A percentile compares a stretch with the other conserved stretches of the same genome.
Evolutionary conservation across 2,797 vertebrate genomes (phyloP).

Genomic region (Anniella stebbinsi): DNA sequence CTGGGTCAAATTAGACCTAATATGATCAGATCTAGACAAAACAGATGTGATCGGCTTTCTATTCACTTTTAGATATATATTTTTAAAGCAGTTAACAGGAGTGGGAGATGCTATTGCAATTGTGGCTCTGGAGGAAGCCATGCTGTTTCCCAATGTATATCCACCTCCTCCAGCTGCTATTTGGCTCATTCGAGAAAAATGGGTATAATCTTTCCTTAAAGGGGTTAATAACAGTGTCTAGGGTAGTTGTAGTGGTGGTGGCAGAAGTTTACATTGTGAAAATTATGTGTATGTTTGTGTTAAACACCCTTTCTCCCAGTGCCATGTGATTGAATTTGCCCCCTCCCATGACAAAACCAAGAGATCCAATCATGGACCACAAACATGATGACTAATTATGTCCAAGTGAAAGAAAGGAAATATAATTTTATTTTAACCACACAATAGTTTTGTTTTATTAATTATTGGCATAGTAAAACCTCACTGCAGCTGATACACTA

Average conservation of each 20-base stretch:
- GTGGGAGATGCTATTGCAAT: not conserved
- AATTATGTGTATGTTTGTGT: no score
- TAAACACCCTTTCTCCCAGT: not conserved
- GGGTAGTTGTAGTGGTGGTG: not conserved
- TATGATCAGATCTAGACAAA: not conserved
- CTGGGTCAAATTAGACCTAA: not conserved
- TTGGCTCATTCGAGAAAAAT: no score
- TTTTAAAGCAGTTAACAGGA: not conserved
- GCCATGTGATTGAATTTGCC: not conserved
- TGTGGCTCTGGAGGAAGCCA: not conserved
- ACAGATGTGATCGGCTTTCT: no score
- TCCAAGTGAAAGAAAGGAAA: no score
- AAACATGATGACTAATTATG: no score
- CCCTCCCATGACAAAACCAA: not conserved
- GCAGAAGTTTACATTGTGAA: not conserved
- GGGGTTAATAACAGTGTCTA: not conserved
- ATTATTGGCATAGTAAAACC: no score
- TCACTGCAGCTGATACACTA: no score
- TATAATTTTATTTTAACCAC: no score
- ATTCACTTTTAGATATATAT: not conserved
- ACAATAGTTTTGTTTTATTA: no score
- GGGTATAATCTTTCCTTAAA: not conserved
- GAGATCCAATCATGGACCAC: not conserved
- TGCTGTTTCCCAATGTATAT: not conserved
- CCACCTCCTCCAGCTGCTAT: not conserved